Base-by-base conservation (phyloP, 2,797 vertebrate species). In the Acropternis orthonyx region DNA sequence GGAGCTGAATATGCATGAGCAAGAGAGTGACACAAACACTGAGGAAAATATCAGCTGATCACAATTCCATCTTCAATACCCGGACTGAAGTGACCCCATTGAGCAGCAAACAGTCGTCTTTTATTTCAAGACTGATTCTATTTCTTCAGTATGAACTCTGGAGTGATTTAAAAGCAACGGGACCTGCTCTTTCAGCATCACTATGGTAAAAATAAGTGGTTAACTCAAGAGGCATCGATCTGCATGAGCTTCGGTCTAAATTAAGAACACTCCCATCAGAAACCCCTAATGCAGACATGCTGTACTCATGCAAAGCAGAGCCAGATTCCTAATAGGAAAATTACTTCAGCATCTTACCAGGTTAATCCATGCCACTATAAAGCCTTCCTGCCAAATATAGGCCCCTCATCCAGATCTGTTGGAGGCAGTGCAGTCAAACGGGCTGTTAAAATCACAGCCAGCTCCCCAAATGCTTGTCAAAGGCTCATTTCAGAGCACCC, bases 241-340 rank as follows among this genome's bases (percentile, higher is more conserved):
- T 82, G 59, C 85, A 46, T 76, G 69, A 91, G 84, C 69, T 88
- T 86, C 4, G 1, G 55, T 90, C 89, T 96, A 95, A 96, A 96
- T 95, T 92, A 95, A 86, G 83, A 95, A 84, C 83, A 71, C 36
- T 93, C 88, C 67, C 79, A 76, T 93, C 85, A 96, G 59, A 92
- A 94, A 89, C 43, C 79, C 77, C 91, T 79, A 90, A 82, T 65
- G 87, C 59, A 95, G 73, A 65, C 63, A 39, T 12, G 39, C 62
- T 79, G 58, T 24, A 72, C 28, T 72, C 36, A 71, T 14, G 56
- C 79, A 94, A 89, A 82, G 37, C 77, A 74, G 73, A 97, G 62
- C 88, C 91, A 96, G 89, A 93, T 65, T 89, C 68, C 58, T 77
- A 95, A 92, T 62, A 79, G 62, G 79, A 89, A 96, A 92, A 92